Evolutionary conservation across 2,113 vertebrate genomes (phyloP).

Genomic region (Dicentrarchus labrax): DNA sequence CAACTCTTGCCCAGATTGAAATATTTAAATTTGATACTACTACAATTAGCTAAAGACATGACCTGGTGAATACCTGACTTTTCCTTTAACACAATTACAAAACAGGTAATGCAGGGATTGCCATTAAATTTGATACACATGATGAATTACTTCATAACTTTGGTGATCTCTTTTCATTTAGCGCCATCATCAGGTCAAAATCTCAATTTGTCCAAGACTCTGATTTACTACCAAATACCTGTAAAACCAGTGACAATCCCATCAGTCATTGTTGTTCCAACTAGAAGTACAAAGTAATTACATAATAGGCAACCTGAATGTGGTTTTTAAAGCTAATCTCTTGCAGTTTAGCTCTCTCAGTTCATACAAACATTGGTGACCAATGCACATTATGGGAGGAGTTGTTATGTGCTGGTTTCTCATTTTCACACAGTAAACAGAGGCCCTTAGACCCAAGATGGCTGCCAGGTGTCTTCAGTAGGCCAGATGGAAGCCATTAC

Average conservation of each 20-base stretch:
- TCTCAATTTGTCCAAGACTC: not conserved
- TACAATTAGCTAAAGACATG: too few relatives aligned
- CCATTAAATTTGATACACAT: too few relatives aligned
- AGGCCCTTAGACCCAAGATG: constrained; percentile 67
- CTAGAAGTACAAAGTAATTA: not conserved
- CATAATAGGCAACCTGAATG: not conserved
- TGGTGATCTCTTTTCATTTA: not conserved
- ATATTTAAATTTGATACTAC: too few relatives aligned
- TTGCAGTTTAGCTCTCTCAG: not conserved
- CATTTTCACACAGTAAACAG: constrained; percentile 70
- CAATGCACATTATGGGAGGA: constrained; percentile 20
- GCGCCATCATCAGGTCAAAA: not conserved
- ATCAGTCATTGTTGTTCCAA: not conserved
- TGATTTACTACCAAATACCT: not conserved
- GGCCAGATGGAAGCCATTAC: constrained; percentile 84
- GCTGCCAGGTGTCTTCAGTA: constrained; percentile 76
- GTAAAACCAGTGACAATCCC: not conserved
- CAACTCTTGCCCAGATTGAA: too few relatives aligned
- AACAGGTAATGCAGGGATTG: too few relatives aligned
- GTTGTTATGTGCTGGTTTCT: constrained; percentile 50
- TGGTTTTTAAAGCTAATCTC: not conserved
- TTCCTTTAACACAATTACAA: not conserved
- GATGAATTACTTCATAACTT: too few relatives aligned
- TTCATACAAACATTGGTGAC: constrained; percentile 23
- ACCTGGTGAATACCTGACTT: too few relatives aligned